Base-by-base conservation (phyloP, 2,797 vertebrate species). In the Centropyge bicolor region DNA sequence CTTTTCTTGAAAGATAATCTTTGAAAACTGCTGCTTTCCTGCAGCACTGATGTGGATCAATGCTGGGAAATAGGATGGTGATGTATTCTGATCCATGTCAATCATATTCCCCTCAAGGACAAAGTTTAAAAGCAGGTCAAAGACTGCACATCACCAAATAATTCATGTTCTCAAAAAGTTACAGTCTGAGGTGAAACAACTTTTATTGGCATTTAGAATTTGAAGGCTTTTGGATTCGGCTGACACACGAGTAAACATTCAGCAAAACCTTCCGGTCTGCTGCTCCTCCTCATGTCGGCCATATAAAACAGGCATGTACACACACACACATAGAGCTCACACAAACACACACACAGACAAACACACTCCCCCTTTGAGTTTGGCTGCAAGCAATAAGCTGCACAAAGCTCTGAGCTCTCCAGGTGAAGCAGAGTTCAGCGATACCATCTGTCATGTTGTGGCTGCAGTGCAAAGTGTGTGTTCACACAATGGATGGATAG, bases 341-440 rank as follows among this genome's bases (percentile, higher is more conserved):
- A 27, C 45, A 36, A 22, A 77, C 31, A 3, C 27, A n/a, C n/a
- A 55, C 27, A 24, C 22, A 70, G 1, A 20, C 71, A 63, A 12
- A 71, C 49, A 46, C 0, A 43, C 51, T 36, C 16, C 7, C 27
- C 57, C 2, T 11, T 48, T 17, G 31, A 40, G 43, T 17, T 20
- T 72, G 57, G 57, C 43, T 13, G 13, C 19, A 43, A 49, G 31
- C 63, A 45, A 49, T 31, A 31, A 31, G 27, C 27, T 31, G 61
- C 13, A 55, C 71, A 65, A 49, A 77, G 43, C 35, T 14, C 51
- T 9, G 20, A 10, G 35, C 31, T 36, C 45, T 46, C 27, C 71
- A 71, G 71, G 76, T 83, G 67, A 75, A 78, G 27, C 43, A 48
- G 59, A 61, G 61, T 56, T 75, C 76, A 76, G 16, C 2, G 13